Evolutionary conservation across 1,140 invertebrate species (phyloP).

Genomic region (Drosophila sturtevanti): DNA sequence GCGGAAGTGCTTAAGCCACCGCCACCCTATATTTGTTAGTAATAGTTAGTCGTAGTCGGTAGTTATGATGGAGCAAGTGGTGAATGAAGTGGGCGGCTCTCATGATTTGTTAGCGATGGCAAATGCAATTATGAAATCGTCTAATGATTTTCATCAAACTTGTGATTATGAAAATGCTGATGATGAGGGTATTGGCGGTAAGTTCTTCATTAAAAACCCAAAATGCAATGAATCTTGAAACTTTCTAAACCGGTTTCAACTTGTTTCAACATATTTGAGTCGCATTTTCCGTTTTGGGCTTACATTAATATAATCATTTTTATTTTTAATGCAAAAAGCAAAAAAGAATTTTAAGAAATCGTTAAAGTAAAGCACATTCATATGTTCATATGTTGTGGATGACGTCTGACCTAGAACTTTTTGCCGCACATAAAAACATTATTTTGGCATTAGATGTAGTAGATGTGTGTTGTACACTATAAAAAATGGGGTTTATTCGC

Average conservation of each 20-base stretch:
- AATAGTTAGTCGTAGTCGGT: too few species aligned
- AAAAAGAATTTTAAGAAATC: constrained; percentile 17
- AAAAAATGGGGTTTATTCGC: background rate
- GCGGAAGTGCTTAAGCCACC: constrained; percentile 35
- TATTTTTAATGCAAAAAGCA: background rate
- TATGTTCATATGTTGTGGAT: constrained; percentile 32
- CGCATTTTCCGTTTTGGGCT: constrained; percentile 38
- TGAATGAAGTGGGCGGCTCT: constrained; percentile 1
- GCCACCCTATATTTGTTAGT: background rate
- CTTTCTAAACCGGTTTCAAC: constrained; percentile 17
- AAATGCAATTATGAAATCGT: constrained; percentile 17
- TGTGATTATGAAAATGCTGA: constrained; percentile 50
- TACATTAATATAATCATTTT: background rate
- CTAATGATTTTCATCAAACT: constrained; percentile 18
- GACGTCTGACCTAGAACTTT: constrained; percentile 50
- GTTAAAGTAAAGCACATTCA: constrained; percentile 8
- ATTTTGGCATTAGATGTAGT: constrained; percentile 58
- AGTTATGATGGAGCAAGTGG: constrained; percentile 34
- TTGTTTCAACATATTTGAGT: constrained; percentile 16
- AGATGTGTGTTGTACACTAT: constrained; percentile 29
- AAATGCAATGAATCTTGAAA: constrained; percentile 3
- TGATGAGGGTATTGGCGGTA: constrained; percentile 71
- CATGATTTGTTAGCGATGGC: constrained; percentile 8
- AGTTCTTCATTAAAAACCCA: constrained; percentile 24
- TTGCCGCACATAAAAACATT: constrained; percentile 46